phyloP scores from a whole-genome alignment of 2,113 vertebrate species.

The Rhabdornis inornatus region DNA sequence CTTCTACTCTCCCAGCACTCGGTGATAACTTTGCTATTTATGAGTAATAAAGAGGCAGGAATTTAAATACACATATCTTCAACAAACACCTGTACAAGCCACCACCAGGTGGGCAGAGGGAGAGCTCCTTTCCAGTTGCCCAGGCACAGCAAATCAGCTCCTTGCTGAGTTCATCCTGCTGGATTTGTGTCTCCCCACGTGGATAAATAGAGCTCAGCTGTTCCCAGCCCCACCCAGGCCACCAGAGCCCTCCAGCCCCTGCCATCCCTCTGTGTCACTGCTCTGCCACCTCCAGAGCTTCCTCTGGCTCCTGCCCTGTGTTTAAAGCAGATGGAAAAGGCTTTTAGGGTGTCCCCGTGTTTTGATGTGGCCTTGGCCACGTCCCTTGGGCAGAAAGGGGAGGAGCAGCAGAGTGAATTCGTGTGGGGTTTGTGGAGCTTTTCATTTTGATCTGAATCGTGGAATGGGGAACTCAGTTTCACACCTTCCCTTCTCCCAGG shows the following conservation, averaged over 20 bases:
- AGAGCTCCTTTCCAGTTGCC: not conserved
- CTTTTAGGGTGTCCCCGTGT: not conserved
- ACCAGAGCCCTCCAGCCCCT: not conserved
- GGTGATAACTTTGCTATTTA: not conserved
- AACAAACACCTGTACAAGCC: not conserved
- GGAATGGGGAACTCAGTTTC: not conserved
- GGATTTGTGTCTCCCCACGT: not conserved
- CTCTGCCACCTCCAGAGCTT: not conserved
- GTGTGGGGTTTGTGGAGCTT: not conserved
- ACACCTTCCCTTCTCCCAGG: not conserved
- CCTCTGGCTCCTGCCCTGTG: not conserved
- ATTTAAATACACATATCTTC: not conserved
- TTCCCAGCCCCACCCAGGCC: not conserved
- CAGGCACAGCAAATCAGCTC: not conserved
- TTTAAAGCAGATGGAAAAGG: not conserved
- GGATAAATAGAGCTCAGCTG: not conserved
- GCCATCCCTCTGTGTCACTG: not conserved
- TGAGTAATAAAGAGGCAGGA: not conserved
- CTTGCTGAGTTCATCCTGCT: not conserved
- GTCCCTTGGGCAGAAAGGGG: not conserved
- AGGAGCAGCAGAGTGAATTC: rapidly evolving
- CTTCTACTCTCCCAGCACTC: not conserved
- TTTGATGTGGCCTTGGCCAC: not conserved
- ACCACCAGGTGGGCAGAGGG: not conserved
- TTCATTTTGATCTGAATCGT: not conserved